A percentile compares a stretch with the other conserved stretches of the same genome.
Evolutionary conservation across 2,113 vertebrate genomes (phyloP).

Genomic region (Psettodes erumei): DNA sequence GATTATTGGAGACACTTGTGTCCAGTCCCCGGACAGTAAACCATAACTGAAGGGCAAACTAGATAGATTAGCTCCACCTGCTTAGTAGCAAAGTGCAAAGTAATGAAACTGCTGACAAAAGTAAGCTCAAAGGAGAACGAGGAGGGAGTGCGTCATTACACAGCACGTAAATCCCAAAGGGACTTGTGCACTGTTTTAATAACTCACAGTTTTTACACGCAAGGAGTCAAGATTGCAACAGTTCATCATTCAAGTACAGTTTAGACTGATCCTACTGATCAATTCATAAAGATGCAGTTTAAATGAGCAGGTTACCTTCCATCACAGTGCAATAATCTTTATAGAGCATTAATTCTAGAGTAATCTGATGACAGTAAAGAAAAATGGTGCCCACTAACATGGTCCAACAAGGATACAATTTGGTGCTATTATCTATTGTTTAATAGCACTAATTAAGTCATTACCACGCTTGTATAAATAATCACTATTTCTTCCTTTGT

Average conservation of each 20-base stretch:
- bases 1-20: conserved; percentile 84
- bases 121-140: conserved; percentile 62
- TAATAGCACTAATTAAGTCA: no score
- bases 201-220: conserved; percentile 43
- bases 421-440: background rate
- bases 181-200: conserved; percentile 54
- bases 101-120: conserved; percentile 80
- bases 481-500: no score
- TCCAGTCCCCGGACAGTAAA: conserved; percentile 82
- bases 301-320: background rate
- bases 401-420: background rate
- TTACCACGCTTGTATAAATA: no score
- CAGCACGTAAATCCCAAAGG: conserved; percentile 44
- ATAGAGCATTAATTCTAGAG: no score
- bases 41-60: conserved; percentile 83
- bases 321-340: background rate
- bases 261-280: conserved; percentile 29
- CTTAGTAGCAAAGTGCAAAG: conserved; percentile 77
- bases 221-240: conserved; percentile 44
- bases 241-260: conserved; percentile 21
- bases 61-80: conserved; percentile 83
- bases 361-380: background rate
- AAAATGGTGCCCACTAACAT: background rate
- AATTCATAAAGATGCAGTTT: background rate
- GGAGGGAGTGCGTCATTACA: conserved; percentile 56